A percentile compares a stretch with the other conserved stretches of the same genome.
Evolutionary conservation across 1,140 invertebrate species (phyloP).

Genomic region (Episyrphus balteatus): DNA sequence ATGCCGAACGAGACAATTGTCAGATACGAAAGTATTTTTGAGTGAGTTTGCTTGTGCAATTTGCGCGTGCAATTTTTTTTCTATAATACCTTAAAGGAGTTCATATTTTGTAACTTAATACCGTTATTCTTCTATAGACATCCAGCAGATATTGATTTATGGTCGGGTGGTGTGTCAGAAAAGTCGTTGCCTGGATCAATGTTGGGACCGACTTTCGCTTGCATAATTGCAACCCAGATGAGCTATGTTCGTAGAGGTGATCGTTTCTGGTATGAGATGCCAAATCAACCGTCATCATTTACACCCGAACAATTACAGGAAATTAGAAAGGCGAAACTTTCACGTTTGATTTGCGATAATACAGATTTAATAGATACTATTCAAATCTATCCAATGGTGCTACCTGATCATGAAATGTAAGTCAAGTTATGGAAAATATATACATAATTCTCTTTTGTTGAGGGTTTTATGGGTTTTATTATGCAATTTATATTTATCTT

Average conservation of each 20-base stretch:
- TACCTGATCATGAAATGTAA: constrained; percentile 86
- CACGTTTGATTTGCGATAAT: constrained; percentile 90
- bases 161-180: constrained; percentile 89
- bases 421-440: constrained; percentile 27
- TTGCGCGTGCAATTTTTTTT: constrained; percentile 7
- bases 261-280: constrained; percentile 92
- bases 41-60: constrained; percentile 41
- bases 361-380: constrained; percentile 85
- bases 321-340: constrained; percentile 74
- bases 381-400: constrained; percentile 86
- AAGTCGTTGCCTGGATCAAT: constrained; percentile 74
- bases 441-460: constrained; percentile 1
- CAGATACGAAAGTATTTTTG: constrained; percentile 62
- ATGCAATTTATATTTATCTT: background rate
- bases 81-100: background rate
- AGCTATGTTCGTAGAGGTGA: constrained; percentile 82
- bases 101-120: background rate
- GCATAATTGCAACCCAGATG: constrained; percentile 94
- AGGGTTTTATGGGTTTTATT: background rate
- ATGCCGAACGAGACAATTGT: constrained; percentile 82
- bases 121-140: constrained; percentile 41
- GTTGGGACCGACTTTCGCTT: constrained; percentile 90
- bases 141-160: constrained; percentile 79
- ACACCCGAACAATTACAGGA: constrained; percentile 82
- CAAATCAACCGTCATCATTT: constrained; percentile 84